These are phyloP conservation scores for Camelus dromedarius DNA, from an alignment of 2,113 vertebrate genomes.

Conservation along the genomic window DNA sequence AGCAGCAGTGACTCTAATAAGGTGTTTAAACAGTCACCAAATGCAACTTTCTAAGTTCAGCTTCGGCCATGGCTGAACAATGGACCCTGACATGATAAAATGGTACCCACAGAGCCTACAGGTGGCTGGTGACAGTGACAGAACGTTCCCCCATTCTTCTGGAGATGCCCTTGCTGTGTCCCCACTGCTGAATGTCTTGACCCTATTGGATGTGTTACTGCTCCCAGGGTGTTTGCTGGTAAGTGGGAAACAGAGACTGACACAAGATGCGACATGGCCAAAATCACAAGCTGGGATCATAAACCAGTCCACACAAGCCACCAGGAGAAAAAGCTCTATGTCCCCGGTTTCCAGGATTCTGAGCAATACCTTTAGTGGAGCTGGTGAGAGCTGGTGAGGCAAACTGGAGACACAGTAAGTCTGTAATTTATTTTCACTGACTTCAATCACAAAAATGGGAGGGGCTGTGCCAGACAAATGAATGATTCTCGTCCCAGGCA, in stretches of 20 bases:
- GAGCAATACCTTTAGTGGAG: background rate
- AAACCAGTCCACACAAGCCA: too few species aligned
- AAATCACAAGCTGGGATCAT: background rate
- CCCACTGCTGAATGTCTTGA: background rate
- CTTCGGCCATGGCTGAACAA: background rate
- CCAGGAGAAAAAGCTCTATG: background rate
- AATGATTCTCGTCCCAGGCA: too few species aligned
- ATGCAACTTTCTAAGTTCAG: background rate
- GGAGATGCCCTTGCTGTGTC: background rate
- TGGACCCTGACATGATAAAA: background rate
- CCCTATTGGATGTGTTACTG: background rate
- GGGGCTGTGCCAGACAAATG: too few species aligned
- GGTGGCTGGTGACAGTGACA: background rate
- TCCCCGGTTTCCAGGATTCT: background rate
- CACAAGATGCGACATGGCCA: background rate
- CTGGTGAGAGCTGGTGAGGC: background rate
- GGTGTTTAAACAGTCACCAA: slow-evolving; percentile 42
- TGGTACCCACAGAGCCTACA: background rate
- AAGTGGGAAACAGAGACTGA: background rate
- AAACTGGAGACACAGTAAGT: background rate
- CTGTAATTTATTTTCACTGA: background rate
- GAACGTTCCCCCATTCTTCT: background rate
- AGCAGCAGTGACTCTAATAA: background rate
- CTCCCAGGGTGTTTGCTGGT: background rate
- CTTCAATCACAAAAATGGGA: background rate